These are phyloP conservation scores for Siphonodentalium dalli DNA, from an alignment of 2,888 invertebrate genomes.

Conservation along the genomic window DNA sequence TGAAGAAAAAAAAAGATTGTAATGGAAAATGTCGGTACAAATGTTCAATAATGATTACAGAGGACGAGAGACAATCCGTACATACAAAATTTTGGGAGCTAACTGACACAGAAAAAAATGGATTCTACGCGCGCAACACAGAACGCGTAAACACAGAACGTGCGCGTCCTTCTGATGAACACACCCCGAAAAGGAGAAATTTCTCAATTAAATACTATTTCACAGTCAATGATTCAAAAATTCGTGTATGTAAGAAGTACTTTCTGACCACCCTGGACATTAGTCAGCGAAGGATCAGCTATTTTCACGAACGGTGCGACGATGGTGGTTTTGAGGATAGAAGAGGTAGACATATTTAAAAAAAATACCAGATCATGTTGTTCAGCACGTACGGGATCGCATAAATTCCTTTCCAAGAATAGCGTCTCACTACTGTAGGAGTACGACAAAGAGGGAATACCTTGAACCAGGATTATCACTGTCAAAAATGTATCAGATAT, in stretches of 20 bases:
- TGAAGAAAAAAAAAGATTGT: slow-evolving; percentile 12
- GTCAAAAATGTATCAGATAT: slow-evolving; percentile 22
- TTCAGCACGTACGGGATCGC: slow-evolving; percentile 7
- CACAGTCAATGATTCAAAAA: neutral
- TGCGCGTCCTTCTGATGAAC: slow-evolving; percentile 7
- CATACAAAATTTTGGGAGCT: slow-evolving; percentile 21
- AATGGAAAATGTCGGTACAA: slow-evolving; percentile 18
- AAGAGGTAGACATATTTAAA: slow-evolving; percentile 10
- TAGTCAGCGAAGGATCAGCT: slow-evolving; percentile 13
- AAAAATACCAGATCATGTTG: slow-evolving; percentile 4
- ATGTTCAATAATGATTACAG: slow-evolving; percentile 8
- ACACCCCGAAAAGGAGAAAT: no score
- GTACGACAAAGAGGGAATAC: slow-evolving; percentile 11
- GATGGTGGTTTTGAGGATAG: slow-evolving; percentile 3
- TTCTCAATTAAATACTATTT: slow-evolving; percentile 13
- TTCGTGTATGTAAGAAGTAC: slow-evolving; percentile 22
- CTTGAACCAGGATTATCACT: slow-evolving; percentile 18
- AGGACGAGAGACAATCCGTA: slow-evolving; percentile 5
- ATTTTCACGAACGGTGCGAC: slow-evolving; percentile 4
- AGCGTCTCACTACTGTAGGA: slow-evolving; percentile 20
- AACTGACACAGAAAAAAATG: slow-evolving; percentile 18
- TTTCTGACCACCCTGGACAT: slow-evolving; percentile 24
- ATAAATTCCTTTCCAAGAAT: slow-evolving; percentile 20
- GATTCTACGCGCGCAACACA: slow-evolving; percentile 16
- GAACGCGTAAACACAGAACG: slow-evolving; percentile 14